These are phyloP conservation scores for Dryomyza anilis DNA, from an alignment of 2,888 invertebrate species.

Conservation along the genomic window DNA sequence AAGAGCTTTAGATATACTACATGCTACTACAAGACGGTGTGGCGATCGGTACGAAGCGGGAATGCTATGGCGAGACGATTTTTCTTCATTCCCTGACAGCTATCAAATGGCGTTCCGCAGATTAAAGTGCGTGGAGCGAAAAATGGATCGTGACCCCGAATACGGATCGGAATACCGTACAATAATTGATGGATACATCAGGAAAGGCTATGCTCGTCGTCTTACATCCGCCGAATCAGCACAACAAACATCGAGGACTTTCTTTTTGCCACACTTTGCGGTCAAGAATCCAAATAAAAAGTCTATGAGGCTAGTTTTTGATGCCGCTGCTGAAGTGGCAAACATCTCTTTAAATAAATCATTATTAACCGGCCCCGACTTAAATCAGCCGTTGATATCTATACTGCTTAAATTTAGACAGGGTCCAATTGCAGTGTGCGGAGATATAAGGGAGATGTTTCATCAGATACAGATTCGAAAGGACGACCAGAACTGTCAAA, in stretches of 20 bases:
- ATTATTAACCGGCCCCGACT: constrained; percentile 5
- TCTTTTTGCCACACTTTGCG: neutral
- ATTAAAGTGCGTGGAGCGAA: neutral
- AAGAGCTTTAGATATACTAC: constrained; percentile 11
- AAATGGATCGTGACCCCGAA: constrained; percentile 16
- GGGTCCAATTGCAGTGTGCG: constrained; percentile 10
- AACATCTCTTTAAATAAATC: constrained; percentile 13
- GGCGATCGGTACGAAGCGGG: constrained; percentile 13
- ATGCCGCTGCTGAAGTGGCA: constrained; percentile 9
- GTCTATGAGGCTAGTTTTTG: constrained; percentile 12
- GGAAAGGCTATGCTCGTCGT: constrained; percentile 25
- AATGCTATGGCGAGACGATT: constrained; percentile 23
- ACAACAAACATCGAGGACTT: constrained; percentile 3
- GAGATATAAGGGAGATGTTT: constrained; percentile 29
- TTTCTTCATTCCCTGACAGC: constrained; percentile 20
- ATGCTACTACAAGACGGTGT: neutral
- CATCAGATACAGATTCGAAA: constrained; percentile 24
- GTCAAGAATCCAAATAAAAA: constrained; percentile 61
- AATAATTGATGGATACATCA: neutral
- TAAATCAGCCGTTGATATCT: constrained; percentile 11
- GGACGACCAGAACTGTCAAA: constrained; percentile 26
- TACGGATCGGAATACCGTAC: neutral
- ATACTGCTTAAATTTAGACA: constrained; percentile 17
- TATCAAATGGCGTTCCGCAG: constrained; percentile 4
- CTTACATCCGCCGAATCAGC: constrained; percentile 8